Percentiles rank a stretch among this genome's conserved stretches.
phyloP scores from a whole-genome alignment of 2,797 vertebrate genomes.

The Hippocampus kuda region DNA sequence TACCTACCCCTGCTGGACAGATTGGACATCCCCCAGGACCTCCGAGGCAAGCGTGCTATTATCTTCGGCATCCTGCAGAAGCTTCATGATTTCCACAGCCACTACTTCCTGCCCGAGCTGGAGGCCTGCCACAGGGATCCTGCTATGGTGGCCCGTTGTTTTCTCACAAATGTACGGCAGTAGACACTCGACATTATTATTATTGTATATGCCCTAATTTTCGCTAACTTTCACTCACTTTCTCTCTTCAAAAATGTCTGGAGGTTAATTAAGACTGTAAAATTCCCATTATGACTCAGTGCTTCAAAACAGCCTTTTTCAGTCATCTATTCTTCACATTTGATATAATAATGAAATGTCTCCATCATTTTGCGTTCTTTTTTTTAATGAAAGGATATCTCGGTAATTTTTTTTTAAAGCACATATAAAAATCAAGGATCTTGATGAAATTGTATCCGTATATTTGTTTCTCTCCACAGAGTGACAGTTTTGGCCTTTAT shows the following conservation, averaged over 20 bases:
- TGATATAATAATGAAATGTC: no score
- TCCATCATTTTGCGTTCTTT: no score
- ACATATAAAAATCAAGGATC: neutral
- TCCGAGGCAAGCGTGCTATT: slow-evolving; percentile 68
- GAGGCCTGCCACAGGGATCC: slow-evolving; percentile 65
- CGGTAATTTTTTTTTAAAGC: neutral
- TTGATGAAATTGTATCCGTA: neutral
- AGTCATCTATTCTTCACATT: no score
- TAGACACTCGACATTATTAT: neutral
- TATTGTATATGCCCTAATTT: no score
- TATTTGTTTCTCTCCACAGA: slow-evolving; percentile 40
- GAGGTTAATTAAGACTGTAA: no score
- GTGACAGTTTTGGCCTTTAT: slow-evolving; percentile 71
- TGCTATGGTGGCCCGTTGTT: slow-evolving; percentile 64
- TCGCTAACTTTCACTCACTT: no score
- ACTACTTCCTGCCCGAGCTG: slow-evolving; percentile 71
- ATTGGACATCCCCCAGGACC: slow-evolving; percentile 68
- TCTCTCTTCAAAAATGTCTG: no score
- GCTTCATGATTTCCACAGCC: slow-evolving; percentile 69
- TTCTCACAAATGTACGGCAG: slow-evolving; percentile 68
- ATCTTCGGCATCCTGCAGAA: slow-evolving; percentile 77
- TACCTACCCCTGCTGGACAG: slow-evolving; percentile 72
- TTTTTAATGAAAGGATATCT: no score
- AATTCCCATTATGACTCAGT: no score
- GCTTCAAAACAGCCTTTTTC: no score